Conservation (phyloP, 2,113 vertebrate genomes). For the Hemiscyllium ocellatum region DNA sequence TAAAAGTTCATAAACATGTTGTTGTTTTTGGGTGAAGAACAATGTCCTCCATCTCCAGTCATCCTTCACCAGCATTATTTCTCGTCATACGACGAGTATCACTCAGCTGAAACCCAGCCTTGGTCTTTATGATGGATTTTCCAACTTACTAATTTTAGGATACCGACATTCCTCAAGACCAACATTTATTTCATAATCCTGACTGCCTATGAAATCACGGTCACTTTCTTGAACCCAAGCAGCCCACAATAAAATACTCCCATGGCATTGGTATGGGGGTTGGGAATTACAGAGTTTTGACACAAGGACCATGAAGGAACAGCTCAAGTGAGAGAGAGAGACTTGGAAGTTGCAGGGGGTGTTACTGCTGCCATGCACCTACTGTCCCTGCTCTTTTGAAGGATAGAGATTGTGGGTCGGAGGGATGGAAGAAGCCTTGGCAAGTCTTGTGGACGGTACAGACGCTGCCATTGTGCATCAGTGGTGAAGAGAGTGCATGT, state of each 20-base stretch:
- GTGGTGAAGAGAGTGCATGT: background rate
- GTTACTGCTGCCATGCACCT: background rate
- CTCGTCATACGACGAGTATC: background rate
- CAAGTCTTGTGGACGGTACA: background rate
- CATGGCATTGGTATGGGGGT: background rate
- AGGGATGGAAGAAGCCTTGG: background rate
- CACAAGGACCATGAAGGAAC: background rate
- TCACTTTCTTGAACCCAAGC: too few relatives aligned
- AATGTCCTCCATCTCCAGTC: background rate
- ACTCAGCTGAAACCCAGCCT: background rate
- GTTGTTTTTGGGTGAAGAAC: too few relatives aligned
- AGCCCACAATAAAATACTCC: background rate
- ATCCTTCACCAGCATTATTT: background rate
- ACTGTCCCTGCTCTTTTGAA: background rate
- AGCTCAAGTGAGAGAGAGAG: background rate
- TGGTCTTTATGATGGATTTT: background rate
- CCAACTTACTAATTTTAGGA: background rate
- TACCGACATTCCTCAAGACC: background rate
- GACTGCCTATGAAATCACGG: background rate
- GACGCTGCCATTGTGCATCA: background rate
- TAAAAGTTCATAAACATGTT: too few relatives aligned
- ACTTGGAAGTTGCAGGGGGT: background rate
- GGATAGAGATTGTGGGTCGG: too few relatives aligned
- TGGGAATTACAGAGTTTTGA: background rate
- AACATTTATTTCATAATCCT: background rate